These are phyloP conservation scores for Columba livia DNA, from an alignment of 2,113 vertebrate genomes.

Conservation along the genomic window DNA sequence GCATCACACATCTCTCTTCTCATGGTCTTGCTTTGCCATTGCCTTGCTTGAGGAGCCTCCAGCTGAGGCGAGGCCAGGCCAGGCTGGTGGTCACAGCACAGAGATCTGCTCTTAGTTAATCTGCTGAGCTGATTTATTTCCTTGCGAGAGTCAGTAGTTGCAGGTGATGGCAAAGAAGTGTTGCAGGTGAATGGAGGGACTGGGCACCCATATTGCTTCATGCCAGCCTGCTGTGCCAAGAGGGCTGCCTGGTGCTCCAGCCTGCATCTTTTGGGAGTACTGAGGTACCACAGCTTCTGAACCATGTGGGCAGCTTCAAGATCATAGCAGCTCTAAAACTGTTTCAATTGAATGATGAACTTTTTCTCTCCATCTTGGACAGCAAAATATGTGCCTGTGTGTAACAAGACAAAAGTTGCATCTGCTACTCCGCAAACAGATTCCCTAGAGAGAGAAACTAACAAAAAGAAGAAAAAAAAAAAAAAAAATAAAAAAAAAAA, in stretches of 20 bases:
- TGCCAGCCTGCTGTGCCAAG: background rate
- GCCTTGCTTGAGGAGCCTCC: accelerated
- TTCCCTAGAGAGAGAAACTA: background rate
- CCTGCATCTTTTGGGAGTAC: background rate
- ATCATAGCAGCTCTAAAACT: background rate
- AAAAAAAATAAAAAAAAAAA: background rate
- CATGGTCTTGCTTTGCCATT: accelerated
- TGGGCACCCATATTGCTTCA: accelerated
- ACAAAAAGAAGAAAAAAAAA: background rate
- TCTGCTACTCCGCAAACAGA: background rate
- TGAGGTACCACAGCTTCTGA: background rate
- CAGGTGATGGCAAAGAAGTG: background rate
- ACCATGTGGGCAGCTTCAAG: background rate
- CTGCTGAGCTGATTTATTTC: background rate
- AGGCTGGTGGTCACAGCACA: background rate
- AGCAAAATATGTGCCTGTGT: background rate
- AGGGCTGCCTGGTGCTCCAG: background rate
- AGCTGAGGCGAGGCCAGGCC: background rate
- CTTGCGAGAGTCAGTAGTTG: background rate
- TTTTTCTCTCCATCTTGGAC: background rate
- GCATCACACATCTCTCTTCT: accelerated
- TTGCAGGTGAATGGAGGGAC: accelerated
- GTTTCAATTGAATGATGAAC: background rate
- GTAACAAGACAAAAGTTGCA: background rate
- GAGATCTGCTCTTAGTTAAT: background rate